Conservation (phyloP, 1,140 invertebrate species). For the Drosophila lowei region DNA sequence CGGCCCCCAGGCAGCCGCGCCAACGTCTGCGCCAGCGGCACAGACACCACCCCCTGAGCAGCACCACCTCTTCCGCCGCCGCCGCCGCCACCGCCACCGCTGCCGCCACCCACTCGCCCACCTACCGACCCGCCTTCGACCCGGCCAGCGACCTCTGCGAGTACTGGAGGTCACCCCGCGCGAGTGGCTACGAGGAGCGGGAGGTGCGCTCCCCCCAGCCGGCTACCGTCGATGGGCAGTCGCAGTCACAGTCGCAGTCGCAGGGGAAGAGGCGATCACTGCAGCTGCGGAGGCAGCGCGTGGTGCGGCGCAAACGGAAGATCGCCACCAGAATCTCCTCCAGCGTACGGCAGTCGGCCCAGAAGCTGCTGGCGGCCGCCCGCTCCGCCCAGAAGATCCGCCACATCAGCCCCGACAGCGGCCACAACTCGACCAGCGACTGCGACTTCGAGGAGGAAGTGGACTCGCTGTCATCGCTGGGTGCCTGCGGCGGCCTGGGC, state of each 20-base stretch:
- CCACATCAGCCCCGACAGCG: constrained; percentile 77
- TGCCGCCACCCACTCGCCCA: constrained; percentile 40
- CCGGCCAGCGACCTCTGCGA: constrained; percentile 72
- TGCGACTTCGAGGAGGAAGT: constrained; percentile 56
- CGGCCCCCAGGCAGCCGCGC: constrained; percentile 7
- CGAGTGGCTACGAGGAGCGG: constrained; percentile 56
- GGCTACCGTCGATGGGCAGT: neutral
- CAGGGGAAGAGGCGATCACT: constrained; percentile 38
- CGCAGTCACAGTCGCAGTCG: neutral
- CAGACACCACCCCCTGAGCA: constrained; percentile 16
- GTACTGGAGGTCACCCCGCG: constrained; percentile 56
- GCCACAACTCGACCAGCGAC: constrained; percentile 68
- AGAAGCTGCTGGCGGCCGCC: constrained; percentile 53
- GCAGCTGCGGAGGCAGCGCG: constrained; percentile 57
- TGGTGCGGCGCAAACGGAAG: constrained; percentile 56
- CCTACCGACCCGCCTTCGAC: constrained; percentile 70
- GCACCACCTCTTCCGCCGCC: constrained; percentile 2
- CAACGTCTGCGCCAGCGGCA: constrained; percentile 12
- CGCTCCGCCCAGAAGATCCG: constrained; percentile 51
- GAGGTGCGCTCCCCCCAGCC: constrained; percentile 61
- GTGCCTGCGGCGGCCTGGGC: neutral
- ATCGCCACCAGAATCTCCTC: constrained; percentile 50
- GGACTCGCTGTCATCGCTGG: constrained; percentile 2
- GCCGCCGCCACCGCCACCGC: neutral
- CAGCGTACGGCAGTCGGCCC: constrained; percentile 56